Conservation (phyloP, 1,140 invertebrate species). For the Drosophila paulistorum region DNA sequence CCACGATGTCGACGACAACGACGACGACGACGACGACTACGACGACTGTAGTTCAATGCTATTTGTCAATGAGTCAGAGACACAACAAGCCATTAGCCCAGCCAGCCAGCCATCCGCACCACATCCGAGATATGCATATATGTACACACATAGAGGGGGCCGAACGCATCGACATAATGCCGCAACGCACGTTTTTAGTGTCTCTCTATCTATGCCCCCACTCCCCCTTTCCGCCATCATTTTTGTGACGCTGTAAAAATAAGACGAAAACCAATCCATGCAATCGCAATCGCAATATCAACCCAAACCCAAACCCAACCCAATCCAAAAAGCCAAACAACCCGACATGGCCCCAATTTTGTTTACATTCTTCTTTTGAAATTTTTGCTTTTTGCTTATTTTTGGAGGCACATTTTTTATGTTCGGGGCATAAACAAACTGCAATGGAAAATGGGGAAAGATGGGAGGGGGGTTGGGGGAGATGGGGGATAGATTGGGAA, state of each 20-base stretch:
- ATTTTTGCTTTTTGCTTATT: constrained; percentile 41
- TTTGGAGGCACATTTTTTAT: constrained; percentile 48
- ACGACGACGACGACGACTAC: background rate
- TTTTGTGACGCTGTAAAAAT: background rate
- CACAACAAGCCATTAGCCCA: constrained; percentile 12
- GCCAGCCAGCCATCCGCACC: background rate
- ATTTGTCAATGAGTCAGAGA: constrained; percentile 60
- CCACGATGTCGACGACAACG: background rate
- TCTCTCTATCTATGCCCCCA: background rate
- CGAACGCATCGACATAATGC: too few relatives aligned
- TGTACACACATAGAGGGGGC: background rate
- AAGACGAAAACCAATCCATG: constrained; percentile 6
- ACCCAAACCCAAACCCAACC: background rate
- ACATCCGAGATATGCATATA: constrained; percentile 6
- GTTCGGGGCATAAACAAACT: constrained; percentile 43
- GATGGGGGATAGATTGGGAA: background rate
- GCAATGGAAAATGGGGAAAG: constrained; percentile 12
- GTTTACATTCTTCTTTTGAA: constrained; percentile 52
- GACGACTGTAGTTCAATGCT: constrained; percentile 55
- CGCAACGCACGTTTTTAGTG: background rate
- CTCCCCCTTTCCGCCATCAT: background rate
- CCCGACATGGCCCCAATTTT: constrained; percentile 50
- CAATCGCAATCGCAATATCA: background rate
- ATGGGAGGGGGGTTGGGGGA: background rate
- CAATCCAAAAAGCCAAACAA: constrained; percentile 14